These are phyloP conservation scores for Nothobranchius kuhntae DNA, from an alignment of 2,113 vertebrate species.

Conservation along the genomic window DNA sequence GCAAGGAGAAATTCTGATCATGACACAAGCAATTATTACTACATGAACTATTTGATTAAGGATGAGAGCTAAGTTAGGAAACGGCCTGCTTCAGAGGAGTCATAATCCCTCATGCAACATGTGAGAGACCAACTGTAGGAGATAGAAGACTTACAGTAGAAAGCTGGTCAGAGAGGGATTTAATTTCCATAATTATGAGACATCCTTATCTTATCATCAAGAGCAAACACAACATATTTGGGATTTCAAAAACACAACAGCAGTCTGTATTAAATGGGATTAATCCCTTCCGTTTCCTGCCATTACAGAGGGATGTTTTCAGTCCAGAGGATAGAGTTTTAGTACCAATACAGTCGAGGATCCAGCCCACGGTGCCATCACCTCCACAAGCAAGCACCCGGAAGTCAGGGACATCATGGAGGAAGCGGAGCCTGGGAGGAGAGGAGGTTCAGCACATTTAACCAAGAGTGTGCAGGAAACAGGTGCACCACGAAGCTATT, in stretches of 20 bases:
- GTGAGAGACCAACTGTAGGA: too few relatives aligned
- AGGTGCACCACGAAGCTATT: background rate
- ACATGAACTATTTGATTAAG: too few relatives aligned
- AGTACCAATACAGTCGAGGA: constrained; percentile 90
- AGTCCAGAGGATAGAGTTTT: background rate
- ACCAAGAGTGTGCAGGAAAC: background rate
- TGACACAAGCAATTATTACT: too few relatives aligned
- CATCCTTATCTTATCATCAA: too few relatives aligned
- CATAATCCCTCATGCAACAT: too few relatives aligned
- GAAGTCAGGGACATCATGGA: constrained; percentile 86
- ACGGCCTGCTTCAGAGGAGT: too few relatives aligned
- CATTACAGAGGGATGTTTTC: background rate
- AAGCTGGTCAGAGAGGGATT: too few relatives aligned
- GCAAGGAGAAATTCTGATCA: constrained; percentile 35
- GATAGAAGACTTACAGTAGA: too few relatives aligned
- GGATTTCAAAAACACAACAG: background rate
- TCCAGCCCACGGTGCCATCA: constrained; percentile 93
- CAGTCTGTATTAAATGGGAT: background rate
- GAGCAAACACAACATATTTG: background rate
- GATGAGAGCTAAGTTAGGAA: too few relatives aligned
- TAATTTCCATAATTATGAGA: too few relatives aligned
- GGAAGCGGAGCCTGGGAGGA: constrained; percentile 85
- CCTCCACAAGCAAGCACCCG: constrained; percentile 90
- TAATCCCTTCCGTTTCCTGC: background rate
- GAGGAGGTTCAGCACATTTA: constrained; percentile 25